phyloP scores from a whole-genome alignment of 2,888 invertebrate species.

The Tiliacea citrago region DNA sequence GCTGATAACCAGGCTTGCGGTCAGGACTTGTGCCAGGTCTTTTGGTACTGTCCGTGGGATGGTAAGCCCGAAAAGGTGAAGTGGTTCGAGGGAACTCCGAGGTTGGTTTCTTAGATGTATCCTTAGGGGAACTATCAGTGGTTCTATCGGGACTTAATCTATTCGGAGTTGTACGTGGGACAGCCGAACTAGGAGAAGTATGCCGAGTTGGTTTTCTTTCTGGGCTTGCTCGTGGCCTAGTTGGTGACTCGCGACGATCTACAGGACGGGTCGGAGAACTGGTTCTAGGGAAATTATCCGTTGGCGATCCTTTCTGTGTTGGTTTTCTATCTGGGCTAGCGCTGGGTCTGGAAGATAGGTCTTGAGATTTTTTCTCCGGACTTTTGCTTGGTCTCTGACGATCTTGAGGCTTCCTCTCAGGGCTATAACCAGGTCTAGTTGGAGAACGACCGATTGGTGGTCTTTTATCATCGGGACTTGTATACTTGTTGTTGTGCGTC shows the following conservation, averaged over 20 bases:
- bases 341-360: conserved; percentile 64
- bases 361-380: conserved; percentile 78
- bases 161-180: conserved; percentile 39
- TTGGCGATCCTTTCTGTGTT: conserved; percentile 50
- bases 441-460: conserved; percentile 77
- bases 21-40: conserved; percentile 64
- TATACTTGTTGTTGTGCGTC: conserved; percentile 68
- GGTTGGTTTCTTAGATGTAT: conserved; percentile 45
- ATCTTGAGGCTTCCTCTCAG: conserved; percentile 77
- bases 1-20: conserved; percentile 55
- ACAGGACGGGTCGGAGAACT: conserved; percentile 51
- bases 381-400: conserved; percentile 76
- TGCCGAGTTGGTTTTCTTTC: conserved; percentile 65
- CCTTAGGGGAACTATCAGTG: conserved; percentile 19
- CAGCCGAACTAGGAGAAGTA: conserved; percentile 33
- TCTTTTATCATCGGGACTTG: conserved; percentile 75
- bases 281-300: conserved; percentile 19
- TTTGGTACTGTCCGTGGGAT: conserved; percentile 34
- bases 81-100: conserved; percentile 26
- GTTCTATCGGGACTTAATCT: conserved; percentile 58
- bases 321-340: conserved; percentile 74
- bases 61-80: conserved; percentile 51
- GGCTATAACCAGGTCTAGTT: conserved; percentile 74
- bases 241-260: conserved; percentile 60
- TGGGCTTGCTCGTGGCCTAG: conserved; percentile 68